Conservation (phyloP, 30 jellyfish, hydroid and myxozoan species). For the Haliclystus octoradiatus region DNA sequence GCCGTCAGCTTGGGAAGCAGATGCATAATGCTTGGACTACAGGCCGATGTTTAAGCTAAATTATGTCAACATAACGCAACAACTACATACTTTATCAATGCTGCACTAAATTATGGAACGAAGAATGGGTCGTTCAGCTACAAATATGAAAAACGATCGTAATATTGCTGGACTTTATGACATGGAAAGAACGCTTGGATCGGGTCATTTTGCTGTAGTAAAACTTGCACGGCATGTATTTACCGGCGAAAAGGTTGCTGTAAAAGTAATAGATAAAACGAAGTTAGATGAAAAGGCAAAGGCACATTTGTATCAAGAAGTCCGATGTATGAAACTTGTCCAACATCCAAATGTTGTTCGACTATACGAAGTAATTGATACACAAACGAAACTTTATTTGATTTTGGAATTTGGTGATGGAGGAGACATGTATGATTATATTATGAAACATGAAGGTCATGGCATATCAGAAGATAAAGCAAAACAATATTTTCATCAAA, state of each 20-base stretch:
- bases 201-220: slow-evolving; percentile 97
- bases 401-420: slow-evolving; percentile 96
- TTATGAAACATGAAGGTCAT: slow-evolving; percentile 72
- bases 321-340: slow-evolving; percentile 79
- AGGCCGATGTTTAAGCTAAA: too few species aligned
- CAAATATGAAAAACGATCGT: slow-evolving; percentile 48
- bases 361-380: slow-evolving; percentile 86
- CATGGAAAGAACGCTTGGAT: slow-evolving; percentile 78
- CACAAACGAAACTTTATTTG: slow-evolving; percentile 81
- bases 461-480: slow-evolving; percentile 95
- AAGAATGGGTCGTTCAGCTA: too few species aligned
- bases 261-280: slow-evolving; percentile 88
- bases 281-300: slow-evolving; percentile 80
- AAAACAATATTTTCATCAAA: slow-evolving; percentile 77
- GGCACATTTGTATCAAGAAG: slow-evolving; percentile 92
- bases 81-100: too few species aligned
- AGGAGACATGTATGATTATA: slow-evolving; percentile 95
- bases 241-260: slow-evolving; percentile 96
- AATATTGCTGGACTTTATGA: slow-evolving; percentile 91
- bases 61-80: too few species aligned
- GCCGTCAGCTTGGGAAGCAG: too few species aligned
- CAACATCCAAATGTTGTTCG: slow-evolving; percentile 97
- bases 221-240: slow-evolving; percentile 95
- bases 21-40: too few species aligned
- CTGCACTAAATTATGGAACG: too few species aligned